Percentiles rank a stretch among this genome's conserved stretches.
Evolutionary conservation across 2,797 vertebrate genomes (phyloP).

Genomic region (Hylomyscus alleni): DNA sequence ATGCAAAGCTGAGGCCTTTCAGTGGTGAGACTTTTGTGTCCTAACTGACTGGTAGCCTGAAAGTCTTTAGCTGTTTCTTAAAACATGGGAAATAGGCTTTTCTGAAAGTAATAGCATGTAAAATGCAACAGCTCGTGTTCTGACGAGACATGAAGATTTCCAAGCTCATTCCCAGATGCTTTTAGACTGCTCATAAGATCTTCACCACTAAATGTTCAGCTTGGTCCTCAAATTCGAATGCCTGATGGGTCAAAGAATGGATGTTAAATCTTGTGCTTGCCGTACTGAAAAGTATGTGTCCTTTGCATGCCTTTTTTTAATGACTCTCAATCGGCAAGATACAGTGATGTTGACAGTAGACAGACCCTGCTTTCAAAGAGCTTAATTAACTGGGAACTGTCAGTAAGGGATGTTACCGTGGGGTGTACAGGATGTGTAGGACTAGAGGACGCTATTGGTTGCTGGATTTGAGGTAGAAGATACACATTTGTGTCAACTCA

Average conservation of each 20-base stretch:
- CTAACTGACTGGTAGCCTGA: slow-evolving; percentile 5
- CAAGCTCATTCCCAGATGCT: neutral
- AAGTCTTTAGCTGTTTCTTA: neutral
- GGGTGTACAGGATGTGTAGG: accelerated
- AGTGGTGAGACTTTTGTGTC: neutral
- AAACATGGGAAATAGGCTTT: neutral
- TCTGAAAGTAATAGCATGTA: neutral
- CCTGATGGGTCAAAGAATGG: neutral
- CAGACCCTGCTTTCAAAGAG: neutral
- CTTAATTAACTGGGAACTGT: neutral
- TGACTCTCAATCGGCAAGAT: neutral
- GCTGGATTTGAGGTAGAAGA: neutral
- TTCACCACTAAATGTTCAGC: neutral
- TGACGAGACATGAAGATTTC: neutral
- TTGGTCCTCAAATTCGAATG: neutral
- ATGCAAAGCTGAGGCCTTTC: neutral
- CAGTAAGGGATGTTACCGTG: neutral
- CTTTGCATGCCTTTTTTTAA: neutral
- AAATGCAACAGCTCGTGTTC: neutral
- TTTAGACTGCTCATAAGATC: neutral
- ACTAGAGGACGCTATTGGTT: neutral
- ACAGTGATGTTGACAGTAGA: neutral
- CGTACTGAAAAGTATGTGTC: neutral
- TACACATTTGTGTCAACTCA: neutral
- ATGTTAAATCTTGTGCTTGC: neutral